phyloP scores from a whole-genome alignment of 1,140 invertebrate genomes.

The Harlomillsia oculata region DNA sequence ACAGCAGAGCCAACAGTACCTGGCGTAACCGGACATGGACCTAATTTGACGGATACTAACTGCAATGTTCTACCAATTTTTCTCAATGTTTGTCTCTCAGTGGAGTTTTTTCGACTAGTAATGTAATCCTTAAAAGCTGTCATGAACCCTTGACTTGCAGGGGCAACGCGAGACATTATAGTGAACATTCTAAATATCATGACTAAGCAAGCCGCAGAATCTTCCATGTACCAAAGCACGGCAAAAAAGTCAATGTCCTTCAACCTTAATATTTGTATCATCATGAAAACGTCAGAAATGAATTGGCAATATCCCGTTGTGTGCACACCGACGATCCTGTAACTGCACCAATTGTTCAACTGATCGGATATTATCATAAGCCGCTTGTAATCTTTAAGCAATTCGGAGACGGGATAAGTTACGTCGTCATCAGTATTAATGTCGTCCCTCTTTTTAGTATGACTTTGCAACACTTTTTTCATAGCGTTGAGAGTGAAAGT shows the following conservation, averaged over 20 bases:
- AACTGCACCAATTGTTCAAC: slow-evolving; percentile 1
- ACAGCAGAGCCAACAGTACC: neutral
- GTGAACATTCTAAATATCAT: slow-evolving; percentile 9
- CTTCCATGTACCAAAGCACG: slow-evolving; percentile 1
- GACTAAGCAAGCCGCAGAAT: neutral
- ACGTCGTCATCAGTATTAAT: neutral
- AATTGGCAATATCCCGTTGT: slow-evolving; percentile 11
- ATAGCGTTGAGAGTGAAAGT: slow-evolving; percentile 4
- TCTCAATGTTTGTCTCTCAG: neutral
- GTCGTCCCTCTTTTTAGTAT: neutral
- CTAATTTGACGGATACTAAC: slow-evolving; percentile 1
- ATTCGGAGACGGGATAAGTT: neutral
- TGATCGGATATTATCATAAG: neutral
- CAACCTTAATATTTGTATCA: slow-evolving; percentile 1
- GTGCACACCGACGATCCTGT: slow-evolving; percentile 5
- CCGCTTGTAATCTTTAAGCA: slow-evolving; percentile 1
- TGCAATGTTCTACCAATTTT: neutral
- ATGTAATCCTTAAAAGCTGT: neutral
- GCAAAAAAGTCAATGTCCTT: neutral
- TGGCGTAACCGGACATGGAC: slow-evolving; percentile 7
- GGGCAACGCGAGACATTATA: slow-evolving; percentile 9
- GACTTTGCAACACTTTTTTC: neutral
- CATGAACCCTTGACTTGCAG: slow-evolving; percentile 4
- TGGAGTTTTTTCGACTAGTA: neutral
- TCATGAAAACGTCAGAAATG: slow-evolving; percentile 15